Evolutionary conservation across 1,140 invertebrate species (phyloP).

Genomic region (Samia ricini): DNA sequence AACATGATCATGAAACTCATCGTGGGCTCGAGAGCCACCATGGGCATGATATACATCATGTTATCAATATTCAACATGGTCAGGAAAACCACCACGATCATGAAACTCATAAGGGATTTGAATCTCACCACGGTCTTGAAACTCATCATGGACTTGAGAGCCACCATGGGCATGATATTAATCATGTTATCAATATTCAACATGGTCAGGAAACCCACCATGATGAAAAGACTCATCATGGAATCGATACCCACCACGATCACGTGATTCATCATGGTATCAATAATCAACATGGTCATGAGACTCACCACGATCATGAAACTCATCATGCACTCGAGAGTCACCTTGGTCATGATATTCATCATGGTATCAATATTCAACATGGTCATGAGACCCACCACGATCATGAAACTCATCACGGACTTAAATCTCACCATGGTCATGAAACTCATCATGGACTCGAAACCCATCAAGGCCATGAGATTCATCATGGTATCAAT

Average conservation of each 20-base stretch:
- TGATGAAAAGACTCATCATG: conserved; percentile 8
- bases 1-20: not conserved
- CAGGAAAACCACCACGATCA: conserved; percentile 37
- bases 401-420: not conserved
- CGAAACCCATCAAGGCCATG: no score
- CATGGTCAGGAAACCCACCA: not conserved
- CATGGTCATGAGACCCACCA: not conserved
- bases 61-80: conserved; percentile 12
- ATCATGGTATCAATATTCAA: no score
- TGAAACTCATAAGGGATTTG: conserved; percentile 3
- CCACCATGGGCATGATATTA: not conserved
- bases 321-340: no score
- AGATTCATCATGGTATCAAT: no score
- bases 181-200: not conserved
- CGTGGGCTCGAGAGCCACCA: not conserved
- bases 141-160: not conserved
- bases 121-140: not conserved
- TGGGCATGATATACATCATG: conserved; percentile 11
- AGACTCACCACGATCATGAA: conserved; percentile 33
- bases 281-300: conserved; percentile 19
- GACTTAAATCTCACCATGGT: not conserved
- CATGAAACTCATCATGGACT: no score
- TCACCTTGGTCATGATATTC: no score
- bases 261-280: conserved; percentile 22
- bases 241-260: conserved; percentile 20